phyloP scores from a whole-genome alignment of 2,888 invertebrate genomes.

The Platypus cylindrus region DNA sequence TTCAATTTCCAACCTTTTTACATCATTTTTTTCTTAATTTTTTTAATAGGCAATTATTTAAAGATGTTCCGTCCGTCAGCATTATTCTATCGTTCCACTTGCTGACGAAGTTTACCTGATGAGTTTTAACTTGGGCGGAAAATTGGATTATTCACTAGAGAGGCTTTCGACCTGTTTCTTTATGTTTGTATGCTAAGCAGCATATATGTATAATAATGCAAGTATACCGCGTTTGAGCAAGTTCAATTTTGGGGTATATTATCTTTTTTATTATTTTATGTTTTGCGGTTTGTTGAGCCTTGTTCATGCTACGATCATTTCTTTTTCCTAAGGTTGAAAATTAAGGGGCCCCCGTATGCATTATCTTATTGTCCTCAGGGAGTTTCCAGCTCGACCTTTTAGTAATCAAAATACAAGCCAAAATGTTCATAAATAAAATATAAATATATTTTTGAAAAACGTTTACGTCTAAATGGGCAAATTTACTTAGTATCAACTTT shows the following conservation, averaged over 20 bases:
- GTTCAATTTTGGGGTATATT: slow-evolving; percentile 4
- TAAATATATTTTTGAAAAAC: no score
- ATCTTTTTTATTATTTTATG: slow-evolving; percentile 5
- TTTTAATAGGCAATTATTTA: neutral
- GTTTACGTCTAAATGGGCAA: no score
- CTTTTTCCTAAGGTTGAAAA: no score
- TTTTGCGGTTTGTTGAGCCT: slow-evolving; percentile 7
- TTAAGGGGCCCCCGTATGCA: no score
- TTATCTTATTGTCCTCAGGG: no score
- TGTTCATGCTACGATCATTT: slow-evolving; percentile 3
- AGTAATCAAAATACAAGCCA: no score
- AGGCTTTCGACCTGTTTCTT: slow-evolving; percentile 6
- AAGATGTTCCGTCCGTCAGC: neutral
- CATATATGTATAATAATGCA: slow-evolving; percentile 3
- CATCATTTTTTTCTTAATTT: no score
- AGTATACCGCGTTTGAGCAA: neutral
- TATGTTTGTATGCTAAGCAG: slow-evolving; percentile 11
- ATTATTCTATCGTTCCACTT: slow-evolving; percentile 8
- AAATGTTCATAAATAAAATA: no score
- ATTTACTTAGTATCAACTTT: no score
- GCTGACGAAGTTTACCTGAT: slow-evolving; percentile 6
- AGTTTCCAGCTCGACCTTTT: no score
- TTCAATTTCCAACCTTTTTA: no score
- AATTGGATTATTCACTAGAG: slow-evolving; percentile 12
- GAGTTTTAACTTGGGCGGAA: slow-evolving; percentile 10